phyloP scores from a whole-genome alignment of 2,113 vertebrate genomes.

The Stomatorhinus ivindoensis region DNA sequence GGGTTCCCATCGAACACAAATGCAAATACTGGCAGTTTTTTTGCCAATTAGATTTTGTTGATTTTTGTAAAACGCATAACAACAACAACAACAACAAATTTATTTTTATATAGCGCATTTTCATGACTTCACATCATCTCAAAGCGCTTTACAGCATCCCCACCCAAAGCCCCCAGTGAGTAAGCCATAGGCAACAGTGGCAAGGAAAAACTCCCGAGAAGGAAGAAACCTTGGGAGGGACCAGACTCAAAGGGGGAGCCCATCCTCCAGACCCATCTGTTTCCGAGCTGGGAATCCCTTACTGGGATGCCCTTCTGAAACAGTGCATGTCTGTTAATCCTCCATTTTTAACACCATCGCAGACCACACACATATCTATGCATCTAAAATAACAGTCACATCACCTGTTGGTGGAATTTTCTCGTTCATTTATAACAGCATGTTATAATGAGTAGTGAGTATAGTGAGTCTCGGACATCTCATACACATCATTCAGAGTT shows the following conservation, averaged over 20 bases:
- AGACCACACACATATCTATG: neutral
- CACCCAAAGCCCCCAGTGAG: no score
- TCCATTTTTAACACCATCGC: neutral
- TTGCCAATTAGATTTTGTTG: neutral
- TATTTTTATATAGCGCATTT: no score
- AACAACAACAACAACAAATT: no score
- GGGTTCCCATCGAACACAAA: neutral
- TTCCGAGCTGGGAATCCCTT: neutral
- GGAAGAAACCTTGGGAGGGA: no score
- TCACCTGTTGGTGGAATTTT: neutral
- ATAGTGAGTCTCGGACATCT: neutral
- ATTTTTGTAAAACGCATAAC: neutral
- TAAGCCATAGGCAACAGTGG: no score
- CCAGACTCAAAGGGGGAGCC: no score
- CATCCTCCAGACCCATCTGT: no score
- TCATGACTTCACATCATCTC: no score
- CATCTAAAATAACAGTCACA: neutral
- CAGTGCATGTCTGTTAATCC: neutral
- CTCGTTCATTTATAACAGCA: neutral
- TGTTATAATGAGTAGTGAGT: no score
- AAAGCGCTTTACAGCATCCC: no score
- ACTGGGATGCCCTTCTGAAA: neutral
- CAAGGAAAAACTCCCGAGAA: no score
- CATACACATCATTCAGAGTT: neutral
- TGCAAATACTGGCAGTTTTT: neutral